Evolutionary conservation across 1,140 invertebrate species (phyloP), one percentile per base, ranked within the genome.

Genomic region (Pararge aegeria): DNA sequence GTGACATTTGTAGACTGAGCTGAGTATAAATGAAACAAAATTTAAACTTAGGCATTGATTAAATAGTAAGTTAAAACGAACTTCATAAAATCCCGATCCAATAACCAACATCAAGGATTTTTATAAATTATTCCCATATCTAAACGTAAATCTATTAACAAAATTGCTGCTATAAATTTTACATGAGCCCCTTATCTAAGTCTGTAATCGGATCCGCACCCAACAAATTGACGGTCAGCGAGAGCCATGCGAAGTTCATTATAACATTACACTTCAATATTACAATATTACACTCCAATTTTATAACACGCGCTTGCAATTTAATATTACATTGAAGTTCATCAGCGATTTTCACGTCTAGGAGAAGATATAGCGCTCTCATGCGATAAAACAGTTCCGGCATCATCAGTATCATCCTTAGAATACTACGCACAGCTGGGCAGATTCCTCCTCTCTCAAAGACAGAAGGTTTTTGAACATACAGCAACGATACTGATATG

Each of bases 201-300:
- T 49, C 46, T 34, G 52, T 61, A 61, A 61, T 61, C 52, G 20
- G 42, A 61, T 61, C 40, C 37, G 18, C 53, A 49, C 30, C 46
- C 37, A 40, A 29, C 48, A 55, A 61, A 55, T 51, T 40, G 52
- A 29, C 53, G 48, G 29, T 27, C 44, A 51, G 21, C 48, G 38
- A 57, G 46, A 55, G 44, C 24, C n/a, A 34, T 59, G 19, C 56
- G 53, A 42, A 51, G 55, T 59, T 55, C 38, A 64, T 59, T 59
- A 60, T 20, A 55, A 55, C 54, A 65, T 61, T 55, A 61, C 58
- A 56, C 49, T 61, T 58, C 56, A 64, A 64, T 64, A 53, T 29
- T 38, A 54, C 49, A 42, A 55, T 34, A 16, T 49, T 51, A 58
- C 59, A 49, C 46, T 15, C 46, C 21, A 49, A 49, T 49, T 49